Conservation (phyloP, 1,140 invertebrate species). For the Zaprionus ornatus region DNA sequence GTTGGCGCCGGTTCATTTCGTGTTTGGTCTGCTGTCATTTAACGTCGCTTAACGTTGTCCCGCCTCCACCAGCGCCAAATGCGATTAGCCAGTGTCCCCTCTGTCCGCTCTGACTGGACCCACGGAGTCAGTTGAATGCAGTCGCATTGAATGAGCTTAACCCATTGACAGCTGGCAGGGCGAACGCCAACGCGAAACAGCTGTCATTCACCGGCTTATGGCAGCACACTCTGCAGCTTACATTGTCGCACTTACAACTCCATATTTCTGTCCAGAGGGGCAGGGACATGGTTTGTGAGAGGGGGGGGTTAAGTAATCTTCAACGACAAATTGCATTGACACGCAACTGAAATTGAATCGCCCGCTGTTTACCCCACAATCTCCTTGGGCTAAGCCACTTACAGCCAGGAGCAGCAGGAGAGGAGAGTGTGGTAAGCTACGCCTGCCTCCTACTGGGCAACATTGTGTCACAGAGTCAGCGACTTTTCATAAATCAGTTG, state of each 20-base stretch:
- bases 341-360: slow-evolving; percentile 38
- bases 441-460: not conserved
- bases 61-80: slow-evolving; percentile 36
- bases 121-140: not conserved
- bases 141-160: slow-evolving; percentile 28
- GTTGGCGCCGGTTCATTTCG: slow-evolving; percentile 30
- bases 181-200: slow-evolving; percentile 10
- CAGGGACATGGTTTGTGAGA: not conserved
- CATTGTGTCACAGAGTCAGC: not conserved
- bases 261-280: slow-evolving; percentile 3
- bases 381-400: slow-evolving; percentile 34
- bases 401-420: slow-evolving; percentile 26
- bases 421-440: not conserved
- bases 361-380: slow-evolving; percentile 4
- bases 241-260: slow-evolving; percentile 22
- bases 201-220: slow-evolving; percentile 24
- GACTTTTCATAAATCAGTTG: slow-evolving; percentile 58
- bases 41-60: slow-evolving; percentile 41
- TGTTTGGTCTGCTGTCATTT: slow-evolving; percentile 54
- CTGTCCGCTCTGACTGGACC: slow-evolving; percentile 7
- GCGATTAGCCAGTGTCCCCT: slow-evolving; percentile 52
- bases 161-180: slow-evolving; percentile 52
- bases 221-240: slow-evolving; percentile 25
- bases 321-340: slow-evolving; percentile 44
- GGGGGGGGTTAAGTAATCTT: slow-evolving; percentile 19